Conservation (phyloP, 2,888 invertebrate species). For the Callinectes sapidus region DNA sequence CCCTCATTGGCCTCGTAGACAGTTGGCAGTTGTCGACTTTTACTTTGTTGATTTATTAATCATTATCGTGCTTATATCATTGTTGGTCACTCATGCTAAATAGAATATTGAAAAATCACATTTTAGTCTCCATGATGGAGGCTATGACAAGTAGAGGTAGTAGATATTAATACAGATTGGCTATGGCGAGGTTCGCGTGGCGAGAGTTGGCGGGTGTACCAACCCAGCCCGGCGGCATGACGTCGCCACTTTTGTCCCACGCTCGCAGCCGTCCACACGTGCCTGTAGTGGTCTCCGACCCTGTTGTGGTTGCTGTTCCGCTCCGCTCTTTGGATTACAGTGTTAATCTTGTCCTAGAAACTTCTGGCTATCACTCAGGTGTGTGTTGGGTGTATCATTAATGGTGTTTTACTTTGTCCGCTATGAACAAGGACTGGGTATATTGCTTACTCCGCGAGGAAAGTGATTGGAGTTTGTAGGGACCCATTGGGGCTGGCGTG, state of each 20-base stretch:
- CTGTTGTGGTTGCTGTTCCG: conserved; percentile 5
- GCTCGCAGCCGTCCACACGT: conserved; percentile 59
- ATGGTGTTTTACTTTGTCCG: not conserved
- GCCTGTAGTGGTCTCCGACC: conserved; percentile 46
- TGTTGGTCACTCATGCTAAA: too few species aligned
- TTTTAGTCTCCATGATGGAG: not conserved
- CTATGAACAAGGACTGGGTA: not conserved
- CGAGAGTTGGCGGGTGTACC: conserved; percentile 35
- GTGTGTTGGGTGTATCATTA: not conserved
- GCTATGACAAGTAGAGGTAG: not conserved
- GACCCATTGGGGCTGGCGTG: not conserved
- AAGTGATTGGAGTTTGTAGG: not conserved
- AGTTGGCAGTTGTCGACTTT: conserved; percentile 19
- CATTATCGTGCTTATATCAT: not conserved
- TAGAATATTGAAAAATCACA: not conserved
- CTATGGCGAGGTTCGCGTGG: not conserved
- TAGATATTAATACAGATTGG: not conserved
- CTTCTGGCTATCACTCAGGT: not conserved
- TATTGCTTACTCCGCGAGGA: not conserved
- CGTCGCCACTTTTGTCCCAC: conserved; percentile 49
- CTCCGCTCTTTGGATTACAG: not conserved
- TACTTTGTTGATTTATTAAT: not conserved
- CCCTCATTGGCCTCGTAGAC: conserved; percentile 3
- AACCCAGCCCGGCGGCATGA: conserved; percentile 49
- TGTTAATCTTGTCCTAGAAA: not conserved